Evolutionary conservation across 1,140 invertebrate species (phyloP).

Genomic region (Lucilia cuprina): DNA sequence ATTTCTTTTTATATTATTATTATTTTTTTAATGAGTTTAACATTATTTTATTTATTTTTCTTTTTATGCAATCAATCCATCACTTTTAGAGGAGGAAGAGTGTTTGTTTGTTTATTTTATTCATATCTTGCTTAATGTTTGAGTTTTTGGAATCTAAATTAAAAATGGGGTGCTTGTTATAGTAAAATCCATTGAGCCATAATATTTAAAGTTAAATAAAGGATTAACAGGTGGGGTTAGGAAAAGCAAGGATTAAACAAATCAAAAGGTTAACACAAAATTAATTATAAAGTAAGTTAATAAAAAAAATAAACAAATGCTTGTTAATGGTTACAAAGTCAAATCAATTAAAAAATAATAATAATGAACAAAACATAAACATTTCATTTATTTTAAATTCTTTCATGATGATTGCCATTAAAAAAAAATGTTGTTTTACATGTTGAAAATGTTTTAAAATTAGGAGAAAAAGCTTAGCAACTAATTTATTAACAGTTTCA

Average conservation of each 20-base stretch:
- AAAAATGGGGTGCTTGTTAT: slow-evolving; percentile 33
- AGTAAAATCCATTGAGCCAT: slow-evolving; percentile 20
- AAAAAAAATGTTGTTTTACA: not conserved
- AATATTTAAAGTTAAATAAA: not conserved
- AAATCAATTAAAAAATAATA: not conserved
- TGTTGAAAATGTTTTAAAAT: not conserved
- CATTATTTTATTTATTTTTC: not conserved
- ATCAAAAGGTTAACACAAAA: not conserved
- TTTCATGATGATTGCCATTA: not conserved
- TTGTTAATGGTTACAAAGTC: not conserved
- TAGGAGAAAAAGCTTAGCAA: not conserved
- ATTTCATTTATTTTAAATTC: not conserved
- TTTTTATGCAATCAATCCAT: slow-evolving; percentile 8
- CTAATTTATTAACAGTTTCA: not conserved
- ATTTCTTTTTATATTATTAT: not conserved
- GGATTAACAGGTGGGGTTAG: not conserved
- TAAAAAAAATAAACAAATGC: not conserved
- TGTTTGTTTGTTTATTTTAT: not conserved
- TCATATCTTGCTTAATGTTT: slow-evolving; percentile 29
- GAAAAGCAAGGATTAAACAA: not conserved
- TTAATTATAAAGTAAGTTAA: not conserved
- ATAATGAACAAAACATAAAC: not conserved
- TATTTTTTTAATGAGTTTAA: not conserved
- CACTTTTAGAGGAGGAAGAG: not conserved
- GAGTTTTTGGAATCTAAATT: slow-evolving; percentile 35